These are phyloP conservation scores for Lithosia quadra DNA, from an alignment of 2,888 invertebrate genomes.

Conservation along the genomic window DNA sequence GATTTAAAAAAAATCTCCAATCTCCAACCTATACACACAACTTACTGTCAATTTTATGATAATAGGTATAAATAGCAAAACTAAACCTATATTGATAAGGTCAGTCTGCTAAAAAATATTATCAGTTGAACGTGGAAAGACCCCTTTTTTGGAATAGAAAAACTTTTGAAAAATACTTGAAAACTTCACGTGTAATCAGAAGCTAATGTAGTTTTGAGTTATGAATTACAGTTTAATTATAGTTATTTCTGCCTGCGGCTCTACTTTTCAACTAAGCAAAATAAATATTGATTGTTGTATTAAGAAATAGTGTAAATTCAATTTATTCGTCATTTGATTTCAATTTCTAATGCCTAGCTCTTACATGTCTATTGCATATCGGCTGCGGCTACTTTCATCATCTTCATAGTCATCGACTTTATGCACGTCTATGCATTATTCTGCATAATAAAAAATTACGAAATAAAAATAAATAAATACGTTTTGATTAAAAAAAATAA, in stretches of 20 bases:
- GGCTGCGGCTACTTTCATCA: slow-evolving; percentile 1
- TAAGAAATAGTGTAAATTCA: neutral
- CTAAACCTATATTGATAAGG: too few species aligned
- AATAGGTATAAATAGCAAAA: too few species aligned
- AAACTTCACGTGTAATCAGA: too few species aligned
- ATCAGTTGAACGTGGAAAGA: too few species aligned
- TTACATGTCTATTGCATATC: slow-evolving; percentile 1
- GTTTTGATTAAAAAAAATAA: neutral
- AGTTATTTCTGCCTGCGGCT: neutral
- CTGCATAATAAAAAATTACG: neutral
- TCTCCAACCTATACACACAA: too few species aligned
- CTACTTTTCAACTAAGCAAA: neutral
- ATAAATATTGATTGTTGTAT: neutral
- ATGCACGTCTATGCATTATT: slow-evolving; percentile 3
- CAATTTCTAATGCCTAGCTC: neutral
- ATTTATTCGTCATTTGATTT: neutral
- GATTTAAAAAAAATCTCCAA: too few species aligned
- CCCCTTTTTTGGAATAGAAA: too few species aligned
- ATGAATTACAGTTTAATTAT: neutral
- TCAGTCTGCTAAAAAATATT: too few species aligned
- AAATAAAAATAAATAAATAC: neutral
- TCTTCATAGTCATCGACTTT: neutral
- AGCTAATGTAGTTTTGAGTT: too few species aligned
- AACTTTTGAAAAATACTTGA: too few species aligned
- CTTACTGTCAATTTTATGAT: too few species aligned